Conservation (phyloP, 2,113 vertebrate species). For the Hippocampus comes region DNA sequence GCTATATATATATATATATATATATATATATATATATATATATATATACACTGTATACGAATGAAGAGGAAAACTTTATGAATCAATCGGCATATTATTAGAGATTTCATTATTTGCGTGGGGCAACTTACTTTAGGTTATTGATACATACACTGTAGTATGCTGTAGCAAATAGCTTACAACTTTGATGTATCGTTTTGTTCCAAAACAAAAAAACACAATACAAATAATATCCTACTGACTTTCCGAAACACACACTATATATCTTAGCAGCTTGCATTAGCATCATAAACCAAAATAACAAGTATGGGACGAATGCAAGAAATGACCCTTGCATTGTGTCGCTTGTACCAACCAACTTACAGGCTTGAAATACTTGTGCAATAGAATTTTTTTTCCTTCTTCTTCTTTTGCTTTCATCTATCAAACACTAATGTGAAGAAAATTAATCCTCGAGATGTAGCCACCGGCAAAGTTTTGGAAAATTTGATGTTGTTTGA, state of each 20-base stretch:
- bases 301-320: slow-evolving; percentile 45
- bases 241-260: neutral
- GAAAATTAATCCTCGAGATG: neutral
- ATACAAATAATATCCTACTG: neutral
- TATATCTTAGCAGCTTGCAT: slow-evolving; percentile 51
- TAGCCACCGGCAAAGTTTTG: neutral
- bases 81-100: neutral
- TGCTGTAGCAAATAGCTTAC: neutral
- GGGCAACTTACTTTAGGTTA: neutral
- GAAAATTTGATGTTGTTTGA: neutral
- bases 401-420: neutral
- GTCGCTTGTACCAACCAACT: slow-evolving; percentile 41
- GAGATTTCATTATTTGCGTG: neutral
- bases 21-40: too few species aligned
- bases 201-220: neutral
- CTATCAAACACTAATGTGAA: neutral
- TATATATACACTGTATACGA: too few species aligned
- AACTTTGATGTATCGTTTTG: neutral
- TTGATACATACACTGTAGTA: neutral
- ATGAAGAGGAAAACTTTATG: too few species aligned
- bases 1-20: too few species aligned
- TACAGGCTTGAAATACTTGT: slow-evolving; percentile 34
- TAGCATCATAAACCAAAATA: slow-evolving; percentile 43
- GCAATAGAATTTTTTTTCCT: neutral
- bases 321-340: slow-evolving; percentile 46